These are phyloP conservation scores for Carcinoscorpius rotundicauda DNA, from an alignment of 1,140 invertebrate species.

Conservation along the genomic window DNA sequence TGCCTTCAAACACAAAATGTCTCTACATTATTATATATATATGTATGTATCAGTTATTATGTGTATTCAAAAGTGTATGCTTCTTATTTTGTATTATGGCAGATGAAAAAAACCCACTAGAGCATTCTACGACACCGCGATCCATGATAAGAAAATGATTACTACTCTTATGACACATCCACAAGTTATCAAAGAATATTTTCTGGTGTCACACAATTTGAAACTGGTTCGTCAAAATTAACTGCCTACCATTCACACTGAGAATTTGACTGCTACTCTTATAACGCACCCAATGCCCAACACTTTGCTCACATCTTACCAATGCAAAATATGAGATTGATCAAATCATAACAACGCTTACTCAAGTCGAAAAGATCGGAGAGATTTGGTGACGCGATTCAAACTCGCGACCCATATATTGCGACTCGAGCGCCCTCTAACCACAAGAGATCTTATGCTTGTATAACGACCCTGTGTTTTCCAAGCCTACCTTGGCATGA, in stretches of 20 bases:
- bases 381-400: background rate
- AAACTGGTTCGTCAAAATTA: too few relatives aligned
- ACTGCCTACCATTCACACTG: too few relatives aligned
- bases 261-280: too few relatives aligned
- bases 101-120: background rate
- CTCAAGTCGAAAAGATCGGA: background rate
- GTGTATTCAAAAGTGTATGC: background rate
- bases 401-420: background rate
- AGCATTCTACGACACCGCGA: background rate
- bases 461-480: background rate
- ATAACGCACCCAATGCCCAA: too few relatives aligned
- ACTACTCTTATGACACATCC: background rate
- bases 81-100: background rate
- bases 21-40: background rate
- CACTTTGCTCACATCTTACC: too few relatives aligned
- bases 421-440: background rate
- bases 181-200: too few relatives aligned
- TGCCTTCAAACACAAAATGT: background rate
- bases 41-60: background rate
- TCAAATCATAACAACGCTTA: background rate
- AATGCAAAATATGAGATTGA: background rate
- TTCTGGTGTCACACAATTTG: too few relatives aligned
- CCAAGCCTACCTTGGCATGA: constrained; percentile 49
- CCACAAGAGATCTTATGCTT: background rate
- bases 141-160: background rate